These are phyloP conservation scores for Nestor notabilis DNA, from an alignment of 2,113 vertebrate species.

Conservation along the genomic window DNA sequence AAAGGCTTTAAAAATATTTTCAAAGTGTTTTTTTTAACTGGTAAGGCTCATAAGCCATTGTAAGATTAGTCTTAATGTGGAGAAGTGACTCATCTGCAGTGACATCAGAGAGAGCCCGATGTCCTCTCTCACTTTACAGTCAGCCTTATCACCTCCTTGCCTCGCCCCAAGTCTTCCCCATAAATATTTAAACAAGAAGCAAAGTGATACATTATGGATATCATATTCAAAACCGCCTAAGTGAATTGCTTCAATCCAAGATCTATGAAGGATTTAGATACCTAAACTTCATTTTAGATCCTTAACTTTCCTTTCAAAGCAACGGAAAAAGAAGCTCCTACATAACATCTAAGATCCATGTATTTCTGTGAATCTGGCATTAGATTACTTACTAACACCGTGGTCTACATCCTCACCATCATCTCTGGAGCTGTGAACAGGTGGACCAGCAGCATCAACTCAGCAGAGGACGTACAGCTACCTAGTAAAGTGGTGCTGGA, in stretches of 20 bases:
- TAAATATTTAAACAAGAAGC: constrained; percentile 62
- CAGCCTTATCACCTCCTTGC: not conserved
- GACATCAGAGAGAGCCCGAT: not conserved
- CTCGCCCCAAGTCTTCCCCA: not conserved
- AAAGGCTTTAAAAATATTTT: constrained; percentile 12
- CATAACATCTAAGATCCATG: not conserved
- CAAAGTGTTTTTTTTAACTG: not conserved
- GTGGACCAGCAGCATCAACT: not conserved
- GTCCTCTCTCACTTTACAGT: constrained; percentile 8
- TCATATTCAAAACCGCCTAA: not conserved
- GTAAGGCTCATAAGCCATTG: not conserved
- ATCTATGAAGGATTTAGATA: not conserved
- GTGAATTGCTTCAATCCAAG: not conserved
- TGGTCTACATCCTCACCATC: not conserved
- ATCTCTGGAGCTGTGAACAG: not conserved
- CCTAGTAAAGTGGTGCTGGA: not conserved
- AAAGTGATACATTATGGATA: constrained; percentile 30
- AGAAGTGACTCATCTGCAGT: constrained; percentile 30
- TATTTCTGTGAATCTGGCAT: not conserved
- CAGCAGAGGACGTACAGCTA: not conserved
- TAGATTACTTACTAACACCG: not conserved
- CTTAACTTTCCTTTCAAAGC: not conserved
- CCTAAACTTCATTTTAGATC: not conserved
- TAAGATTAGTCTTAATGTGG: not conserved
- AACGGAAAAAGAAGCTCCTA: not conserved